Evolutionary conservation across 2,113 vertebrate genomes (phyloP).

Genomic region (Perognathus longimembris): DNA sequence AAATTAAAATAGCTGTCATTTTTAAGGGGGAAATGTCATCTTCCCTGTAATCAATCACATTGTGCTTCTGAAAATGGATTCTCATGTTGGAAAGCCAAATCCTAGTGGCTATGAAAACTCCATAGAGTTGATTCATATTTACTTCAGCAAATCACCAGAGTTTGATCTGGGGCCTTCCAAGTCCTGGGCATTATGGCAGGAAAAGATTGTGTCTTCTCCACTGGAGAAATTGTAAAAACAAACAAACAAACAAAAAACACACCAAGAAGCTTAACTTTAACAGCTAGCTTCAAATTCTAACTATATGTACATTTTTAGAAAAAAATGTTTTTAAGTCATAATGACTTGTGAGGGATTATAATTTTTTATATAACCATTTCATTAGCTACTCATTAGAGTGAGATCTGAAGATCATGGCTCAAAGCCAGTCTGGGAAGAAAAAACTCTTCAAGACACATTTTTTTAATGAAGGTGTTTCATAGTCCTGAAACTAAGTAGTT

Average conservation of each 20-base stretch:
- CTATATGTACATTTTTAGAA: not conserved
- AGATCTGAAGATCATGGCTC: too few relatives aligned
- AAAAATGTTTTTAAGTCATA: not conserved
- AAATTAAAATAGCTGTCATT: conserved; percentile 1
- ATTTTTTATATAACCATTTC: not conserved
- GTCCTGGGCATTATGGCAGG: too few relatives aligned
- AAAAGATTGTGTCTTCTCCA: not conserved
- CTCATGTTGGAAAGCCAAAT: not conserved
- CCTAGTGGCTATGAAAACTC: not conserved
- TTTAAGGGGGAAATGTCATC: not conserved
- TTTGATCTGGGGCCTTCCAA: not conserved
- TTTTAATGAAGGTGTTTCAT: not conserved
- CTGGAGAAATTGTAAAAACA: too few relatives aligned
- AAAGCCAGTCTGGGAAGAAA: not conserved
- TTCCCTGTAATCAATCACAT: not conserved
- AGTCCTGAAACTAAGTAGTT: conserved; percentile 27
- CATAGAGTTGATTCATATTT: not conserved
- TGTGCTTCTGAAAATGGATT: conserved; percentile 2
- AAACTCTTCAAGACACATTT: not conserved
- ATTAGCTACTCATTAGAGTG: too few relatives aligned
- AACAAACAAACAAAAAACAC: too few relatives aligned
- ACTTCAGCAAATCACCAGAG: not conserved
- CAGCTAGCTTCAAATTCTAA: not conserved
- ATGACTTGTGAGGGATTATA: not conserved
- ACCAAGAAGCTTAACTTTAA: conserved; percentile 3